Conservation (phyloP, 2,888 invertebrate species). For the Blomia tropicalis region DNA sequence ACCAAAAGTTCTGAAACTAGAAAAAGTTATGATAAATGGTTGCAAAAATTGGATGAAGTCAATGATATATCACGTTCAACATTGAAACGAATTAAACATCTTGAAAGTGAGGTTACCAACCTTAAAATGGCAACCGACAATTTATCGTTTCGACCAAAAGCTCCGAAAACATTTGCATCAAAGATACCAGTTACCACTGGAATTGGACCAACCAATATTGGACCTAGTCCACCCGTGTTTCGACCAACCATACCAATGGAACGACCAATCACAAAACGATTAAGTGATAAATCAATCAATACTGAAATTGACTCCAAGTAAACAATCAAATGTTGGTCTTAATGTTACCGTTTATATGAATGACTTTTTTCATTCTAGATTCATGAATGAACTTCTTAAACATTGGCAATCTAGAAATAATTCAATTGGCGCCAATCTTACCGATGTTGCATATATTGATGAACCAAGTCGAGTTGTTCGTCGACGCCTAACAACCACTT, state of each 20-base stretch:
- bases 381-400: conserved; percentile 12
- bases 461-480: background rate
- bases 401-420: background rate
- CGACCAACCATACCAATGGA: background rate
- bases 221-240: background rate
- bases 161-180: background rate
- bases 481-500: conserved; percentile 4
- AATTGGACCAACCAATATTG: background rate
- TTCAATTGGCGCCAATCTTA: background rate
- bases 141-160: background rate
- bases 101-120: conserved; percentile 13
- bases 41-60: conserved; percentile 23
- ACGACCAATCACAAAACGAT: background rate
- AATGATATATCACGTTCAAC: conserved; percentile 21
- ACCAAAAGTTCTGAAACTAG: conserved; percentile 1
- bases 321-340: background rate
- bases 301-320: conserved; percentile 5
- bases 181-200: background rate
- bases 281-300: background rate
- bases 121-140: conserved; percentile 15
- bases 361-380: too few species aligned
- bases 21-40: conserved; percentile 22
- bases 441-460: background rate
- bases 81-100: conserved; percentile 11
- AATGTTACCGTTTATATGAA: too few species aligned